phyloP scores from a whole-genome alignment of 2,888 invertebrate genomes.

The Dicyrtoma fusca region DNA sequence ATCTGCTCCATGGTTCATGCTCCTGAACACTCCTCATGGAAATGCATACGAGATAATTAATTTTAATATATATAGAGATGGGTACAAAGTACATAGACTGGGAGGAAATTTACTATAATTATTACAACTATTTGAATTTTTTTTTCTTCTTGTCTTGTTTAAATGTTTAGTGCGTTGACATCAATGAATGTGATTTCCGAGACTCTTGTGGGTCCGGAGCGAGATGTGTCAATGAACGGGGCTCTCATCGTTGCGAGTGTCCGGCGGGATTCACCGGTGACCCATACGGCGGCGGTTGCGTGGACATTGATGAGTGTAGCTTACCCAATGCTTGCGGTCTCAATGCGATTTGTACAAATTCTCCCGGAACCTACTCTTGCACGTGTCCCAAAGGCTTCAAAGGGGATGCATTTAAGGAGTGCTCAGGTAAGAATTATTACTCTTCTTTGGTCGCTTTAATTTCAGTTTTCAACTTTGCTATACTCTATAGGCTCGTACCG shows the following conservation, averaged over 20 bases:
- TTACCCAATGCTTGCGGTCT: conserved; percentile 73
- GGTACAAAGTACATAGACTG: too few species aligned
- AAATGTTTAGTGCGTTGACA: conserved; percentile 80
- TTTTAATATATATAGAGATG: too few species aligned
- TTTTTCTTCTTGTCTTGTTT: too few species aligned
- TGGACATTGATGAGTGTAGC: conserved; percentile 75
- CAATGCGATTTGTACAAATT: conserved; percentile 77
- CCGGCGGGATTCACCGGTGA: conserved; percentile 64
- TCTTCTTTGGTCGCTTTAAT: background rate
- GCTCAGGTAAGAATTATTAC: conserved; percentile 68
- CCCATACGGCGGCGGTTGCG: conserved; percentile 67
- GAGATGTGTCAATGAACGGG: conserved; percentile 76
- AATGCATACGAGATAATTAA: too few species aligned
- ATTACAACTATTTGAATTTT: too few species aligned
- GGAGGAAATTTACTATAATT: too few species aligned
- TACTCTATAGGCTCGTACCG: too few species aligned
- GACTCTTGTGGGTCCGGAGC: conserved; percentile 78
- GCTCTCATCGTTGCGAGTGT: conserved; percentile 78
- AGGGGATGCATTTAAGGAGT: conserved; percentile 75
- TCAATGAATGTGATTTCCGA: conserved; percentile 78
- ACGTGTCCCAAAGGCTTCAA: conserved; percentile 80
- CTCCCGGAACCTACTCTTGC: conserved; percentile 78
- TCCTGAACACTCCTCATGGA: too few species aligned
- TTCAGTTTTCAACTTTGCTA: background rate
- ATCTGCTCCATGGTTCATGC: too few species aligned